Conservation (phyloP, 2,797 vertebrate genomes). For the Microctenopoma steveboyesi region DNA sequence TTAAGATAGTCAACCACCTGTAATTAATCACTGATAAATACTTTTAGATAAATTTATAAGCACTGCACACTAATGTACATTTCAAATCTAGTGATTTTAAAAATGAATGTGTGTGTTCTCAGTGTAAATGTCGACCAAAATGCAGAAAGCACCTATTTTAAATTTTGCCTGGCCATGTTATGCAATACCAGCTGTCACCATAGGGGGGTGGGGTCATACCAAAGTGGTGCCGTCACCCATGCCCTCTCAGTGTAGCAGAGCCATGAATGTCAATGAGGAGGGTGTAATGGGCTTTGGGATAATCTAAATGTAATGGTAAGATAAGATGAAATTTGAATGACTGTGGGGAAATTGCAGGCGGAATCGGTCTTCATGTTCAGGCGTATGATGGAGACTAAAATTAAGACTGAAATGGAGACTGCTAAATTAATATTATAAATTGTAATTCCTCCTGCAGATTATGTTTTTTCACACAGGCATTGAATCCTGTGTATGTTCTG, state of each 20-base stretch:
- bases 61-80: neutral
- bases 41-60: neutral
- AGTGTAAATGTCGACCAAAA: neutral
- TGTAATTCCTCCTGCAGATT: neutral
- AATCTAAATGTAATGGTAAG: slow-evolving; percentile 51
- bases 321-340: slow-evolving; percentile 50
- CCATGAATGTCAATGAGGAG: slow-evolving; percentile 62
- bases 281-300: slow-evolving; percentile 49
- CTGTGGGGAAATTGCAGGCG: slow-evolving; percentile 31
- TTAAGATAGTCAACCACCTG: neutral
- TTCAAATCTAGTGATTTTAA: neutral
- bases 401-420: too few relatives aligned
- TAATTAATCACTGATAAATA: slow-evolving; percentile 9
- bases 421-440: slow-evolving; percentile 1
- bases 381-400: slow-evolving; percentile 15
- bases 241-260: slow-evolving; percentile 47
- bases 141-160: slow-evolving; percentile 4
- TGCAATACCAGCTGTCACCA: slow-evolving; percentile 77
- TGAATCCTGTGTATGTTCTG: neutral
- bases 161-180: slow-evolving; percentile 16
- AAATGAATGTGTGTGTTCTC: slow-evolving; percentile 1
- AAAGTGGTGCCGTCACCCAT: slow-evolving; percentile 65
- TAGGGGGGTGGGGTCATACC: slow-evolving; percentile 80
- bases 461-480: neutral
- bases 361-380: slow-evolving; percentile 29